Base-by-base conservation (phyloP, 2,888 invertebrate species). In the Archaeoteleia sp. region DNA sequence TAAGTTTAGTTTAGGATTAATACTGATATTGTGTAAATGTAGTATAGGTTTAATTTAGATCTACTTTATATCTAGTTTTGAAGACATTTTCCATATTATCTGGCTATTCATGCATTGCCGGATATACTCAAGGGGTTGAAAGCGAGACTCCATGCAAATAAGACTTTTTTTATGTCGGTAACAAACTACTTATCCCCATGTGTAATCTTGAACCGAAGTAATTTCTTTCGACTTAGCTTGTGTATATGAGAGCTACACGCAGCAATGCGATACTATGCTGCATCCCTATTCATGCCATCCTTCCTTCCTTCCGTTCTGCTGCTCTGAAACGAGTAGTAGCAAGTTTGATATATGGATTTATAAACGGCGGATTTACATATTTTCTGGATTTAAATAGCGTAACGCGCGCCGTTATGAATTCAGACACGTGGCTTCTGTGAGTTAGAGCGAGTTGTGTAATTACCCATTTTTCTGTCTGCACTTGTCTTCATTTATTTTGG, bases 321-420 rank as follows among this genome's bases (percentile, higher is more conserved):
- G 27, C 55, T 55, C 32, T 27, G 29, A 7, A 20, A 15, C 27
- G 27, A 35, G 15, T 32, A 14, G 9, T 14, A 43, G 49, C 25
- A 51, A 70, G 70, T 54, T 70, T 77, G 74, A 76, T 69, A 70
- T 68, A 76, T 67, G 73, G 72, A 74, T 75, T 71, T 75, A 77
- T 77, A 74, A 78, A 73, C 67, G 75, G 8, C 61, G 65, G 74
- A 78, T 78, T 78, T 78, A 74, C 78, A 78, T 78, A 78, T 75
- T 78, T 65, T 69, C 49, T 43, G 43, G 70, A 71, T 73, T 75
- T 73, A 76, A 76, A 76, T 70, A 57, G 71, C 71, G 53, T 42
- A 58, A 49, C 42, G 30, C 45, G 15, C 39, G 43, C 40, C 63
- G 62, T 49, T 67, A 7, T 14, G 76, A 69, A 75, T 72, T 74